A percentile compares a stretch with the other conserved stretches of the same genome.
Evolutionary conservation across 2,888 invertebrate species (phyloP).

Genomic region (Cosmia pyralina): DNA sequence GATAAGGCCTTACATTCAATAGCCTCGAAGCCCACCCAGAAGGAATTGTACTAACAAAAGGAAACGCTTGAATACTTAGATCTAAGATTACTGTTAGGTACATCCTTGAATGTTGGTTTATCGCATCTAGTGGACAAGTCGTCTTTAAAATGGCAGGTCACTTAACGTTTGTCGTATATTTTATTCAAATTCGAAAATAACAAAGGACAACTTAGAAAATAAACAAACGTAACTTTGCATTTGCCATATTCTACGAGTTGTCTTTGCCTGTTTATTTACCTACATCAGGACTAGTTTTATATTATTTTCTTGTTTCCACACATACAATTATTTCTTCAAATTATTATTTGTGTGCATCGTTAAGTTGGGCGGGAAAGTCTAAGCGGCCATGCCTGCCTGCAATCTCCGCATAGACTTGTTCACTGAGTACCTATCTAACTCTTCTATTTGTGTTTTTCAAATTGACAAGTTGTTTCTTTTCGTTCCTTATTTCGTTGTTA

Average conservation of each 20-base stretch:
- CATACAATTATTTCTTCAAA: neutral
- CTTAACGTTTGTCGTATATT: constrained; percentile 23
- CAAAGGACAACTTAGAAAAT: constrained; percentile 9
- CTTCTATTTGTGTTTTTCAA: constrained; percentile 17
- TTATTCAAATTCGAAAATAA: constrained; percentile 48
- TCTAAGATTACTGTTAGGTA: constrained; percentile 55
- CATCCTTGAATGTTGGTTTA: constrained; percentile 57
- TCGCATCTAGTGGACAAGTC: constrained; percentile 40
- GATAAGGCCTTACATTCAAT: constrained; percentile 72
- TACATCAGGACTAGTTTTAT: neutral
- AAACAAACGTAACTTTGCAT: neutral
- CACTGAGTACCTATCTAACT: neutral
- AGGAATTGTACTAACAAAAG: constrained; percentile 68
- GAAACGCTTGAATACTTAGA: constrained; percentile 67
- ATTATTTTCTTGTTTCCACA: neutral
- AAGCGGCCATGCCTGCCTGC: neutral
- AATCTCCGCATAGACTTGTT: constrained; percentile 8
- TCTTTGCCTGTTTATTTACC: neutral
- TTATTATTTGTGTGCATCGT: neutral
- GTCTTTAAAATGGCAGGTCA: constrained; percentile 45
- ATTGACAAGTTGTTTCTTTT: constrained; percentile 3
- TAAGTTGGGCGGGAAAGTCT: constrained; percentile 7
- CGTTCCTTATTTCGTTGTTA: neutral
- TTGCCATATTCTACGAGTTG: neutral
- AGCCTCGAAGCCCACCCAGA: constrained; percentile 70